A percentile compares a stretch with the other conserved stretches of the same genome.
Conservation (phyloP, 2,797 vertebrate genomes). For the Nannoperca obscura region DNA sequence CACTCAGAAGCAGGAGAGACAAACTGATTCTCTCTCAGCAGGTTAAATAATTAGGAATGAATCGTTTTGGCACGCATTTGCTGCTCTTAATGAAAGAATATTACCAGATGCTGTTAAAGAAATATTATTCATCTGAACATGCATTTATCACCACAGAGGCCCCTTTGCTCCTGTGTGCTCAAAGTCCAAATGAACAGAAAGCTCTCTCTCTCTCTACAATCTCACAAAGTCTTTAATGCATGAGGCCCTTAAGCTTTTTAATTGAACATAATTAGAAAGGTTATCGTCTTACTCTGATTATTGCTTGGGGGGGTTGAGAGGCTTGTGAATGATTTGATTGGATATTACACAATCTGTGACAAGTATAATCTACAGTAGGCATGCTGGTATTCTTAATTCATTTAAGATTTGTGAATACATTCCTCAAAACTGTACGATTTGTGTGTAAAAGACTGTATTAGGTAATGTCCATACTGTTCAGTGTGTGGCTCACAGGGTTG, state of each 20-base stretch:
- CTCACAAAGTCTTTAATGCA: too few relatives aligned
- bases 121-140: background rate
- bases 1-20: background rate
- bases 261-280: background rate
- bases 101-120: too few relatives aligned
- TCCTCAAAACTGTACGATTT: background rate
- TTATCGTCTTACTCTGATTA: background rate
- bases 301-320: background rate
- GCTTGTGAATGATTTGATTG: background rate
- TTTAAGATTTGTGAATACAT: background rate
- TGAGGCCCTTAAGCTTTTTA: too few relatives aligned
- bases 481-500: background rate
- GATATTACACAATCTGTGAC: background rate
- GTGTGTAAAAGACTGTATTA: background rate
- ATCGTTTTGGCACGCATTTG: background rate
- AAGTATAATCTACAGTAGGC: background rate
- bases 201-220: too few relatives aligned
- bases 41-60: background rate
- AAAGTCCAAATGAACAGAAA: background rate
- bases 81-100: background rate
- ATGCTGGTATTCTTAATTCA: background rate
- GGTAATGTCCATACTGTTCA: background rate
- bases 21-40: background rate
- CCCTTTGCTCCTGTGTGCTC: background rate
- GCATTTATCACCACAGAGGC: background rate